Evolutionary conservation across 2,888 invertebrate genomes (phyloP).

Genomic region (Clitarchus hookeri): DNA sequence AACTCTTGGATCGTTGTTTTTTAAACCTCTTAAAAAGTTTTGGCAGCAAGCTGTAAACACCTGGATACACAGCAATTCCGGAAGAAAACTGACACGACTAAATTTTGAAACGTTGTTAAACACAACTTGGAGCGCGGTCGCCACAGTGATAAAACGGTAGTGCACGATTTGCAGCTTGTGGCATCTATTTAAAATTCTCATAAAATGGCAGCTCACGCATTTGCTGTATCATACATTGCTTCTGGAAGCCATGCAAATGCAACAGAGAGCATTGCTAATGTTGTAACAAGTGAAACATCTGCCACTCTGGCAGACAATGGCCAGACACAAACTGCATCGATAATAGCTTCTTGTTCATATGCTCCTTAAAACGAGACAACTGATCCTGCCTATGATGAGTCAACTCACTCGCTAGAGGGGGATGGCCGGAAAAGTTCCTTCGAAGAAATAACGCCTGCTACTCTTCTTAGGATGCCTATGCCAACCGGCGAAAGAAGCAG

Average conservation of each 20-base stretch:
- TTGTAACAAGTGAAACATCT: slow-evolving; percentile 26
- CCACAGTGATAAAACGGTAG: slow-evolving; percentile 38
- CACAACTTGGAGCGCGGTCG: slow-evolving; percentile 37
- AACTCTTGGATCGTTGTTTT: slow-evolving; percentile 46
- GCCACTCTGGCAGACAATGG: background rate
- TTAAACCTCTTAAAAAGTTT: slow-evolving; percentile 47
- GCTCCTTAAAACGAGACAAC: background rate
- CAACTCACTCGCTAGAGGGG: background rate
- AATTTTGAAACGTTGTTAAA: slow-evolving; percentile 41
- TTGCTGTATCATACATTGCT: slow-evolving; percentile 34
- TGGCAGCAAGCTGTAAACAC: slow-evolving; percentile 41
- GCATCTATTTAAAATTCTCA: slow-evolving; percentile 39
- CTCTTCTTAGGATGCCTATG: background rate
- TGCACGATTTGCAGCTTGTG: slow-evolving; percentile 37
- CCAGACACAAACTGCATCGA: background rate
- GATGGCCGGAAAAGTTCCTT: background rate
- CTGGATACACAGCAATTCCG: slow-evolving; percentile 42
- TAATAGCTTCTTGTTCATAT: background rate
- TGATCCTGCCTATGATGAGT: background rate
- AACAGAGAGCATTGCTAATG: background rate
- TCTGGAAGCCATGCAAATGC: slow-evolving; percentile 17
- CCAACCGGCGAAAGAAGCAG: background rate
- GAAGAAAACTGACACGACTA: slow-evolving; percentile 28
- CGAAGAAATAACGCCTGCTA: background rate
- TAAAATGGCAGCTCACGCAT: slow-evolving; percentile 39